Base-by-base conservation (phyloP, 2,797 vertebrate species). In the Neopelma chrysocephalum region DNA sequence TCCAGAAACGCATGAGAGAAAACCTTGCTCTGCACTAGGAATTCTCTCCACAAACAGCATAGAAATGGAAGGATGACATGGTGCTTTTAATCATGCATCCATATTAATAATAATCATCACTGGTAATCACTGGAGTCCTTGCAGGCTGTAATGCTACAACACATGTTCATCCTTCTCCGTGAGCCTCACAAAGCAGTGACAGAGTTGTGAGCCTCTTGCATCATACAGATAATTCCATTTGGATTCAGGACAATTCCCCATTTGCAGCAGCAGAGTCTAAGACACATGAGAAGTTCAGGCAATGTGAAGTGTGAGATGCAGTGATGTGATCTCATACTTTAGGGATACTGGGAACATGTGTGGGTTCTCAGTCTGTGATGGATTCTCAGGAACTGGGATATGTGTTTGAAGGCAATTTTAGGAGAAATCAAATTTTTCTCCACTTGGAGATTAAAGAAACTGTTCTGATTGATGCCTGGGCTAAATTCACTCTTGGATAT, bases 331-430 rank as follows among this genome's bases (percentile, higher is more conserved):
- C 80, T 89, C 31, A 4, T n/a, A 31, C 14, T 70, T 68, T 70
- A 50, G 40, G 25, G 56, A 54, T 23, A 19, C 4, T 2, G 1
- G n/a, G 34, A 34, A 71, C 1, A 1, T 1, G 0, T 2, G 1
- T 45, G 48, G 12, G 4, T 57, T 90, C 66, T 64, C 51, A 66
- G 29, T 11, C 65, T 82, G 6, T 32, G 21, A 3, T 45, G 15
- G 21, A 38, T 56, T 90, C 54, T 76, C 34, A 60, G 53, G 42
- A 90, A 43, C 18, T 2, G 0, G 18, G 38, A 42, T 48, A 29
- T 72, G 42, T 50, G 43, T 65, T 89, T 84, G 38, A n/a, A 93
- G 29, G 31, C 3, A 66, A 57, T 64, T 84, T 79, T 71, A 60
- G 47, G n/a, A 83, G 21, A 73, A 82, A 69, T 23, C 3, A 61